Evolutionary conservation across 2,113 vertebrate species (phyloP).

Genomic region (Isurus oxyrinchus): DNA sequence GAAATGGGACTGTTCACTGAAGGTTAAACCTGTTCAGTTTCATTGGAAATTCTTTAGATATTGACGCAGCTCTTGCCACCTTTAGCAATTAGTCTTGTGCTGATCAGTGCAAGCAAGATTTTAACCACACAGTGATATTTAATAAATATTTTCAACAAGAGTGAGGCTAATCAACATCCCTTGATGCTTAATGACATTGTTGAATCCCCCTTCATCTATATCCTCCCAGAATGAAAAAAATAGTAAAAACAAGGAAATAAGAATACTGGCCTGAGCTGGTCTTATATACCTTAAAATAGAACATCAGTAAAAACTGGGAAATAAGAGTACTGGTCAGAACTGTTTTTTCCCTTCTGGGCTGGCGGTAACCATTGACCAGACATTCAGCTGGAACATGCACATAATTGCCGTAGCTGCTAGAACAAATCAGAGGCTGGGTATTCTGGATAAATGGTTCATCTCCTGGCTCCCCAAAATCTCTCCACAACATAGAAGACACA

Average conservation of each 20-base stretch:
- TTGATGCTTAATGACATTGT: background rate
- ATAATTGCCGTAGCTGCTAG: background rate
- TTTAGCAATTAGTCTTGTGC: background rate
- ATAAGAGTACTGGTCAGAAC: too few relatives aligned
- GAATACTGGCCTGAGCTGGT: too few relatives aligned
- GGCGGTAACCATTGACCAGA: background rate
- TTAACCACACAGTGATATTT: background rate
- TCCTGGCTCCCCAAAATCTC: background rate
- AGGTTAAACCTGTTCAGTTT: background rate
- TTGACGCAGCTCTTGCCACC: background rate
- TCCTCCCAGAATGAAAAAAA: background rate
- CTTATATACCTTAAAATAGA: too few relatives aligned
- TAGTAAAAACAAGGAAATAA: too few relatives aligned
- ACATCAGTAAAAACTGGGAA: too few relatives aligned
- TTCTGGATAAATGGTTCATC: background rate
- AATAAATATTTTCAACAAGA: background rate
- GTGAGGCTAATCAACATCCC: background rate
- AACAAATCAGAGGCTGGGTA: background rate
- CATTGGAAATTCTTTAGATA: background rate
- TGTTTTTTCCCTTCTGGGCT: too few relatives aligned
- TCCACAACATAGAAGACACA: background rate
- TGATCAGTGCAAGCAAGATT: background rate
- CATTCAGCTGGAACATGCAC: background rate
- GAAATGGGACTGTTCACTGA: background rate
- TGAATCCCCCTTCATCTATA: background rate